Evolutionary conservation across 30 jellyfish, hydroid and myxozoan genomes (phyloP).

Genomic region (Turritopsis rubra): DNA sequence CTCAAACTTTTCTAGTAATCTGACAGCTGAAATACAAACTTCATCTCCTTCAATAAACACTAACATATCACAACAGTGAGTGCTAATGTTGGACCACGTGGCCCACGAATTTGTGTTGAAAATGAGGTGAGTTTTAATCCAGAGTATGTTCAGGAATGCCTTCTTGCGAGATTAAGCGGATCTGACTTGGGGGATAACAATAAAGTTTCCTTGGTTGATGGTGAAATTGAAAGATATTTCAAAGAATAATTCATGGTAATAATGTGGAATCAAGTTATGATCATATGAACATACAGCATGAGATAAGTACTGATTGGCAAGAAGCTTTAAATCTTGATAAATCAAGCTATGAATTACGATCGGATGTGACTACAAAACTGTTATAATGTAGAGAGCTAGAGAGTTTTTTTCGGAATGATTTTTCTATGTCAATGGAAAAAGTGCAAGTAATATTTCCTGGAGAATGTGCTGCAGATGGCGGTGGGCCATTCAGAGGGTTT

Average conservation of each 20-base stretch:
- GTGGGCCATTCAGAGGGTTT: conserved; percentile 26
- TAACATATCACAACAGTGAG: neutral
- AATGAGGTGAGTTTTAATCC: neutral
- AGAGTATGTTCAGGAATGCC: too few relatives aligned
- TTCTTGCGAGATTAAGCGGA: too few relatives aligned
- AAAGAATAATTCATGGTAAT: neutral
- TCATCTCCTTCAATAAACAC: neutral
- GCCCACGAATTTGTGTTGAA: neutral
- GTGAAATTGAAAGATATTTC: neutral
- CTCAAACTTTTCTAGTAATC: too few relatives aligned
- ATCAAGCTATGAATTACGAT: neutral
- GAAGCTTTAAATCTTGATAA: neutral
- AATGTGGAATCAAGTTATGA: neutral
- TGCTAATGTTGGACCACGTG: neutral
- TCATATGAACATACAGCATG: neutral
- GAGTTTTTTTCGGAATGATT: neutral
- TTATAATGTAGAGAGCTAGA: neutral
- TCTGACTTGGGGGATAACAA: neutral
- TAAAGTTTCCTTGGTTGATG: neutral
- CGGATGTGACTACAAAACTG: neutral
- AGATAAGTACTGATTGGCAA: neutral
- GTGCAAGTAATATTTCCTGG: neutral
- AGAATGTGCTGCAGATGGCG: conserved; percentile 27
- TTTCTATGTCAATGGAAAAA: neutral
- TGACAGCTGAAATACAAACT: too few relatives aligned